Conservation (phyloP, 2,113 vertebrate genomes). For the Lagopus muta region DNA sequence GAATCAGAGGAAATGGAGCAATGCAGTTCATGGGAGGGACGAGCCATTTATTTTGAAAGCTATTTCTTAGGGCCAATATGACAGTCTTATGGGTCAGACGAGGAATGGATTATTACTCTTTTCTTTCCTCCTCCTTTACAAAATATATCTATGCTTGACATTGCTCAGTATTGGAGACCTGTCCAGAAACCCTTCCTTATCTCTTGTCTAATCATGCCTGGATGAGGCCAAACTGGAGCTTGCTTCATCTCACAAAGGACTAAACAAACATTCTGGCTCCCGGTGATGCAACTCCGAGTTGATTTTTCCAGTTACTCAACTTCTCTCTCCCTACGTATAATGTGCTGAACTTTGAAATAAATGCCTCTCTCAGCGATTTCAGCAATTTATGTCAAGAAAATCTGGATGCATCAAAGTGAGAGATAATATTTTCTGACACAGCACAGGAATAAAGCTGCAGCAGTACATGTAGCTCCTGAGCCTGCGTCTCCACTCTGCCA, state of each 20-base stretch:
- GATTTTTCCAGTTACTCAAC: slow-evolving; percentile 76
- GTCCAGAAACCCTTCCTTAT: slow-evolving; percentile 35
- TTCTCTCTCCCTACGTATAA: slow-evolving; percentile 30
- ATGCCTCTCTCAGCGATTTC: slow-evolving; percentile 66
- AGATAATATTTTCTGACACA: slow-evolving; percentile 62
- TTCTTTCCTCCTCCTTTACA: neutral
- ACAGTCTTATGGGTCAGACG: neutral
- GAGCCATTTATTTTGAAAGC: slow-evolving; percentile 11
- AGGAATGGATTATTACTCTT: neutral
- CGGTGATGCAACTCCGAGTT: slow-evolving; percentile 64
- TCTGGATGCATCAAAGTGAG: slow-evolving; percentile 64
- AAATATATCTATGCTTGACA: neutral
- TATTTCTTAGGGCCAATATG: neutral
- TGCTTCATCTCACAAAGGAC: slow-evolving; percentile 70
- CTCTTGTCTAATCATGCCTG: slow-evolving; percentile 53
- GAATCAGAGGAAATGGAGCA: neutral
- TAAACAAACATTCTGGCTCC: slow-evolving; percentile 71
- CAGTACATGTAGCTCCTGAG: slow-evolving; percentile 18
- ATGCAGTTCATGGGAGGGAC: neutral
- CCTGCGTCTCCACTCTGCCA: neutral
- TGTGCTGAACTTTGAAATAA: slow-evolving; percentile 69
- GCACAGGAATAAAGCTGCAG: slow-evolving; percentile 56
- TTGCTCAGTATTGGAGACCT: neutral
- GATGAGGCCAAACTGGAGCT: slow-evolving; percentile 61
- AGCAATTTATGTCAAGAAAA: slow-evolving; percentile 72